Evolutionary conservation across 2,113 vertebrate species (phyloP).

Genomic region (Myotis lucifugus): DNA sequence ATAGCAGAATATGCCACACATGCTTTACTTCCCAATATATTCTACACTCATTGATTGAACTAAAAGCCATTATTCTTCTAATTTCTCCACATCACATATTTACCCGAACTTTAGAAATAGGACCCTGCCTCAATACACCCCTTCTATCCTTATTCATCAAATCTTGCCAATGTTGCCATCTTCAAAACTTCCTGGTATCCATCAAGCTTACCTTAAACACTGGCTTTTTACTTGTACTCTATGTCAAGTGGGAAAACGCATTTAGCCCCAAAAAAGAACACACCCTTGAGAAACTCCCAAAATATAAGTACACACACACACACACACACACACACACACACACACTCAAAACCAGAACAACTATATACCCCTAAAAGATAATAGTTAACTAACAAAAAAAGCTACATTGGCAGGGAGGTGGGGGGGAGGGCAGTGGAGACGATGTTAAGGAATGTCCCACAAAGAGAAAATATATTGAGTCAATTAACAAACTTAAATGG

Average conservation of each 20-base stretch:
- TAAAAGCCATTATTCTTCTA: not conserved
- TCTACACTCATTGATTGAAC: not conserved
- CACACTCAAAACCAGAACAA: not conserved
- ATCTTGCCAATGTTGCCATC: not conserved
- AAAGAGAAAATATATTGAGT: not conserved
- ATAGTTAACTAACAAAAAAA: not conserved
- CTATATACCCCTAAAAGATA: not conserved
- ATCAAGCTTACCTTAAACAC: not conserved
- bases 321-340: not conserved
- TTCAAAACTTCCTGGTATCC: not conserved
- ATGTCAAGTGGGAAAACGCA: not conserved
- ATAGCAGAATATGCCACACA: not conserved
- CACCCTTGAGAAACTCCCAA: not conserved
- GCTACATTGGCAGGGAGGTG: not conserved
- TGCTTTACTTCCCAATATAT: not conserved
- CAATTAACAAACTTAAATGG: not conserved
- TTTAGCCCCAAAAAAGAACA: not conserved
- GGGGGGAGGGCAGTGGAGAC: accelerated
- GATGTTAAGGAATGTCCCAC: not conserved
- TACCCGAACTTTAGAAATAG: not conserved
- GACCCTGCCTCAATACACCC: not conserved
- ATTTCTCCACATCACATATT: not conserved
- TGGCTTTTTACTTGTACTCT: not conserved
- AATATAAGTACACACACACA: not conserved
- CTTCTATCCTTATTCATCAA: not conserved